A percentile compares a stretch with the other conserved stretches of the same genome.
Evolutionary conservation across 1,140 invertebrate genomes (phyloP).

Genomic region (Antheraea pernyi): DNA sequence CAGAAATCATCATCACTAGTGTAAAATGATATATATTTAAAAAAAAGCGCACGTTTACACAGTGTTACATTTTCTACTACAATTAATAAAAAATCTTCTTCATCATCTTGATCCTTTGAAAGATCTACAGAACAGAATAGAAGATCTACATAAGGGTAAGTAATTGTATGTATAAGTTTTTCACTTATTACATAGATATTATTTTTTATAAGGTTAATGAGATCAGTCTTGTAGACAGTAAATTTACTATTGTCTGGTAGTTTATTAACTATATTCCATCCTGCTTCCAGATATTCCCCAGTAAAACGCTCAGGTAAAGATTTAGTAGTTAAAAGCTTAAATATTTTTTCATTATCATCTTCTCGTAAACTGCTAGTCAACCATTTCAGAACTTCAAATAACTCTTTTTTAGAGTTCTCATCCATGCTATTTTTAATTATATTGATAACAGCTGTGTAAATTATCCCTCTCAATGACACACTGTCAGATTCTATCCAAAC

Average conservation of each 20-base stretch:
- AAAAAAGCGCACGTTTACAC: slow-evolving; percentile 39
- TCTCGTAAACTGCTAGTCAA: slow-evolving; percentile 39
- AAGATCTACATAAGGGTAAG: background rate
- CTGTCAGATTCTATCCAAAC: slow-evolving; percentile 54
- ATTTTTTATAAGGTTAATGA: slow-evolving; percentile 22
- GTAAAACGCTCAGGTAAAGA: slow-evolving; percentile 29
- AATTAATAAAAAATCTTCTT: too few species aligned
- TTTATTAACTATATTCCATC: slow-evolving; percentile 39
- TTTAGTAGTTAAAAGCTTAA: slow-evolving; percentile 21
- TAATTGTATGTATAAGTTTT: background rate
- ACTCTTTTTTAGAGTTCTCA: slow-evolving; percentile 19
- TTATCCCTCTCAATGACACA: slow-evolving; percentile 43
- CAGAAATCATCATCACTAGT: slow-evolving; percentile 27
- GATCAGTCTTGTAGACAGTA: slow-evolving; percentile 18
- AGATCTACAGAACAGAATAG: slow-evolving; percentile 1
- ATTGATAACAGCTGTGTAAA: slow-evolving; percentile 42
- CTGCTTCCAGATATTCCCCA: slow-evolving; percentile 29
- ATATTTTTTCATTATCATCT: slow-evolving; percentile 46
- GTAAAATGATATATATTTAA: slow-evolving; percentile 35
- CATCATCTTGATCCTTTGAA: background rate
- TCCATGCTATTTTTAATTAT: slow-evolving; percentile 32
- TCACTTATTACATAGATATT: slow-evolving; percentile 25
- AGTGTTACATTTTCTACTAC: slow-evolving; percentile 15
- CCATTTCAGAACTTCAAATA: slow-evolving; percentile 41
- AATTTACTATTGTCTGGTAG: slow-evolving; percentile 34